Percentiles rank a stretch among this genome's conserved stretches.
Evolutionary conservation across 2,113 vertebrate genomes (phyloP).

Genomic region (Sylvia atricapilla): DNA sequence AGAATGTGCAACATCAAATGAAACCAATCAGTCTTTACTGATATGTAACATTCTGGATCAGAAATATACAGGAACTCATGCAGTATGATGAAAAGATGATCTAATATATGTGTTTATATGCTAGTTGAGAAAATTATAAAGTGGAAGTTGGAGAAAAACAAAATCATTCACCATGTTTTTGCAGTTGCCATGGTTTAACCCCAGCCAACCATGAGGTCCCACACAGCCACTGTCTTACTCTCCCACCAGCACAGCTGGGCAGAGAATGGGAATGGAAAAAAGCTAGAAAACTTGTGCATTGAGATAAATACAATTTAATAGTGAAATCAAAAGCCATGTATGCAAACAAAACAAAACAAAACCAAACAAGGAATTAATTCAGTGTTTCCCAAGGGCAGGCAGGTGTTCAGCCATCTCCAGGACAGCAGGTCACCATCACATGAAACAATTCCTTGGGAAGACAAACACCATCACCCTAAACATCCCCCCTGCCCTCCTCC

Average conservation of each 20-base stretch:
- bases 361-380: background rate
- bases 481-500: background rate
- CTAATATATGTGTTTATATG: background rate
- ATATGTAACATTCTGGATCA: background rate
- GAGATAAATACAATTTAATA: background rate
- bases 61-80: background rate
- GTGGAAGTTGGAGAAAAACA: background rate
- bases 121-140: background rate
- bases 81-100: background rate
- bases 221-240: background rate
- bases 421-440: background rate
- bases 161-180: background rate
- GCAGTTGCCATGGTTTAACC: background rate
- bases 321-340: background rate
- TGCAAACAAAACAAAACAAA: background rate
- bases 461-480: background rate
- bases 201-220: background rate
- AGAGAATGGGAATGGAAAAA: background rate
- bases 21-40: background rate
- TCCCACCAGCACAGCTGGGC: accelerated
- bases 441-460: accelerated
- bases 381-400: no score
- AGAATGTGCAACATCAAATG: background rate
- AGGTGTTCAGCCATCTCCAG: background rate
- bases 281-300: background rate